Conservation (phyloP, 2,113 vertebrate genomes). For the Pycnonotus jocosus region DNA sequence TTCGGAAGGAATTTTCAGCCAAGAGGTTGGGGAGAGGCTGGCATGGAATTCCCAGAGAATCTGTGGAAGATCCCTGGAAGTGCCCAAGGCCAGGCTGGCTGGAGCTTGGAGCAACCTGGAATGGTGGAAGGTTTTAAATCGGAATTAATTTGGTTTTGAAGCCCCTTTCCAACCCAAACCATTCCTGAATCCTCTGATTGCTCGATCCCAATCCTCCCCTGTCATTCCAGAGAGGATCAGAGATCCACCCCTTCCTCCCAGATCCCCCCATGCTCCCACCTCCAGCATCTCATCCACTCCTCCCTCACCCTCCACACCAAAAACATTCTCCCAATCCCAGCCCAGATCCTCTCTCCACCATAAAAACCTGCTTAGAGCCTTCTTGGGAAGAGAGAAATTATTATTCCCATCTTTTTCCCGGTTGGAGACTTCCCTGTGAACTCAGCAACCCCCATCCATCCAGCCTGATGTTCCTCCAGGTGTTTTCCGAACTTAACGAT, state of each 20-base stretch:
- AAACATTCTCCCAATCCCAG: neutral
- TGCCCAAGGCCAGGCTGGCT: neutral
- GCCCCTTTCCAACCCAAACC: neutral
- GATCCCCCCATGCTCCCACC: neutral
- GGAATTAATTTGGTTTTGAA: neutral
- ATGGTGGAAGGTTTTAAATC: neutral
- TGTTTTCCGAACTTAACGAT: neutral
- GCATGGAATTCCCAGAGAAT: neutral
- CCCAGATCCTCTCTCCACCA: neutral
- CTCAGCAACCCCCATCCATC: neutral
- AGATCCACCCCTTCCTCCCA: neutral
- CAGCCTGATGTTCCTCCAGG: neutral
- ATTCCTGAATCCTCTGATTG: neutral
- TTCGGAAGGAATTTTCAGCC: rapidly evolving
- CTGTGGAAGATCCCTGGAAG: neutral
- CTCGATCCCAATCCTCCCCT: neutral
- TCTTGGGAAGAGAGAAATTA: rapidly evolving
- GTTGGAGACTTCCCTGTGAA: neutral
- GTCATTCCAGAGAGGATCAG: neutral
- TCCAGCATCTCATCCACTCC: neutral
- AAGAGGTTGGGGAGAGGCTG: neutral
- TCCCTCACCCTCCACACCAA: neutral
- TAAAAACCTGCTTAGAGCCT: neutral
- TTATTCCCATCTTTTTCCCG: neutral
- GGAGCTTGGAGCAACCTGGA: neutral